A percentile compares a stretch with the other conserved stretches of the same genome.
These are phyloP conservation scores for Drosophila neocordata DNA, from an alignment of 1,140 invertebrate genomes.

Conservation along the genomic window DNA sequence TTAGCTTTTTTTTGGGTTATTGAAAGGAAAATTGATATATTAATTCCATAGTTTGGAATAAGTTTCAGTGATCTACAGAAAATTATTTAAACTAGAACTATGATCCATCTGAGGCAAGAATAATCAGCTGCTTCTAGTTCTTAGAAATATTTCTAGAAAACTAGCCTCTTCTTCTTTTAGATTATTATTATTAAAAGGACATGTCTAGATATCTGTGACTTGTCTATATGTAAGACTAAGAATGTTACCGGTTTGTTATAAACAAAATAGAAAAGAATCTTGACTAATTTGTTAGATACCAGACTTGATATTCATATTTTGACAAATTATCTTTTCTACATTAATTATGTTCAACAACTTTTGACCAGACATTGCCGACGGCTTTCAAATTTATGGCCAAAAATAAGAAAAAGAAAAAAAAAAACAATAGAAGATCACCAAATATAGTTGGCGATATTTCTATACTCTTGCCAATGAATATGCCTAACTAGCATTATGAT, in stretches of 20 bases:
- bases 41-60: too few species aligned
- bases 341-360: constrained; percentile 17
- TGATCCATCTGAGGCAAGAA: too few species aligned
- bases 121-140: too few species aligned
- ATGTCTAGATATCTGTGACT: too few species aligned
- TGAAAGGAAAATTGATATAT: too few species aligned
- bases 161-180: too few species aligned
- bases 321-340: constrained; percentile 16
- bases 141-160: too few species aligned
- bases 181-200: too few species aligned
- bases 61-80: too few species aligned
- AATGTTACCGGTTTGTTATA: constrained; percentile 14
- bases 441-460: not conserved
- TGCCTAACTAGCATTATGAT: too few species aligned
- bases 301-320: constrained; percentile 12
- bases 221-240: not conserved
- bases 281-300: constrained; percentile 2
- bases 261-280: constrained; percentile 3
- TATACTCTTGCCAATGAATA: not conserved
- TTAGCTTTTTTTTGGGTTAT: too few species aligned
- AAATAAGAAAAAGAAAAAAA: not conserved
- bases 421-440: not conserved
- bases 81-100: too few species aligned
- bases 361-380: constrained; percentile 12
- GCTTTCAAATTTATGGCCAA: constrained; percentile 12